A percentile compares a stretch with the other conserved stretches of the same genome.
Evolutionary conservation across 1,140 invertebrate genomes (phyloP).

Genomic region (Drosophila arizonae): DNA sequence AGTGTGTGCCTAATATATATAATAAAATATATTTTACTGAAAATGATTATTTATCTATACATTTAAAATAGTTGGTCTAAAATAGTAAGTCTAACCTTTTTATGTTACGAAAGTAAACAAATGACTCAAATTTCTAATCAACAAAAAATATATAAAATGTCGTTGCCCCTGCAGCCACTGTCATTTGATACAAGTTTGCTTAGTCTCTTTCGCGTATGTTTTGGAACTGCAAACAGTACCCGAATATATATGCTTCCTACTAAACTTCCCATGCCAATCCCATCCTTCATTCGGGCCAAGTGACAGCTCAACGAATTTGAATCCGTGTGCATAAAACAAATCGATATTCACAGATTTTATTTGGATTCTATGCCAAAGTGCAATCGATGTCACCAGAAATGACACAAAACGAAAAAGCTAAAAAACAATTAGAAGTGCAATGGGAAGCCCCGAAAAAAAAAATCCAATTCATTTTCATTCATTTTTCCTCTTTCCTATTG

Average conservation of each 20-base stretch:
- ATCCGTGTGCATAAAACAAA: conserved; percentile 24
- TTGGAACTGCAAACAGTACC: conserved; percentile 19
- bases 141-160: too few relatives aligned
- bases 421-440: conserved; percentile 43
- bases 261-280: background rate
- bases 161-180: background rate
- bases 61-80: too few relatives aligned
- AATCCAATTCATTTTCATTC: conserved; percentile 33
- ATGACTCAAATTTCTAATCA: too few relatives aligned
- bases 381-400: conserved; percentile 35
- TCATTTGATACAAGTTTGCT: conserved; percentile 8
- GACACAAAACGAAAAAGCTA: background rate
- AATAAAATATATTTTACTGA: too few relatives aligned
- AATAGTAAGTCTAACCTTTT: too few relatives aligned
- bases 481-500: conserved; percentile 2
- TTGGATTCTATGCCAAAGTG: conserved; percentile 38
- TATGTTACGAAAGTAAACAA: too few relatives aligned
- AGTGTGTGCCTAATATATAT: too few relatives aligned
- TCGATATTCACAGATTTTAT: conserved; percentile 52
- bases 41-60: too few relatives aligned
- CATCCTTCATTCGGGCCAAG: background rate
- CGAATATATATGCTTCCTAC: background rate
- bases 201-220: conserved; percentile 9
- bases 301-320: conserved; percentile 8
- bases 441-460: conserved; percentile 16